Conservation (phyloP, 2,797 vertebrate genomes). For the Chelon auratus region DNA sequence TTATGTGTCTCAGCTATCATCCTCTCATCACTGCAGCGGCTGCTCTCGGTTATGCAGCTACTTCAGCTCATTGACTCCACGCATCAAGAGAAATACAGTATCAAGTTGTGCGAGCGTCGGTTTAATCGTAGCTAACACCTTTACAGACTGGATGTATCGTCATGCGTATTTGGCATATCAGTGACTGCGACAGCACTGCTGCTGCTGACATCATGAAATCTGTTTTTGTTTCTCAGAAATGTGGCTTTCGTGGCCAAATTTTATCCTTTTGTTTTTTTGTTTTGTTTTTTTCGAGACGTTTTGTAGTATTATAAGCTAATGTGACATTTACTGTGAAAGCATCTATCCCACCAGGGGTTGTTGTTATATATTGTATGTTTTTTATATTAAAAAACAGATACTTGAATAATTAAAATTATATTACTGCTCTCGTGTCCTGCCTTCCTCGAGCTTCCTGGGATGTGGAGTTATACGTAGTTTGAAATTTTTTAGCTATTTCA, state of each 20-base stretch:
- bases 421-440: slow-evolving; percentile 59
- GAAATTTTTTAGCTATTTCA: neutral
- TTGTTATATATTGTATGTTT: slow-evolving; percentile 83
- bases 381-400: slow-evolving; percentile 83
- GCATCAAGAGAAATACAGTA: slow-evolving; percentile 59
- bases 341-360: slow-evolving; percentile 74
- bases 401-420: slow-evolving; percentile 78
- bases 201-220: slow-evolving; percentile 56
- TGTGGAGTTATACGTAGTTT: neutral
- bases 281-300: slow-evolving; percentile 62
- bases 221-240: slow-evolving; percentile 65
- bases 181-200: slow-evolving; percentile 63
- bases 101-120: slow-evolving; percentile 63
- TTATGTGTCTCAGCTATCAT: slow-evolving; percentile 54
- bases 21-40: slow-evolving; percentile 68
- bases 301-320: slow-evolving; percentile 78
- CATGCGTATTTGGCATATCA: slow-evolving; percentile 57
- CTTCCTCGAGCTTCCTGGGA: slow-evolving; percentile 33
- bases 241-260: slow-evolving; percentile 64
- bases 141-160: slow-evolving; percentile 65
- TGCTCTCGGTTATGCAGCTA: slow-evolving; percentile 69
- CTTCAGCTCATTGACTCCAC: slow-evolving; percentile 64
- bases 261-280: slow-evolving; percentile 21
- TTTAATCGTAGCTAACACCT: slow-evolving; percentile 67
- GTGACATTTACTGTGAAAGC: slow-evolving; percentile 85